Evolutionary conservation across 1,140 invertebrate genomes (phyloP), one percentile per base, ranked within the genome.

Genomic region (Trachelipus rathkii): DNA sequence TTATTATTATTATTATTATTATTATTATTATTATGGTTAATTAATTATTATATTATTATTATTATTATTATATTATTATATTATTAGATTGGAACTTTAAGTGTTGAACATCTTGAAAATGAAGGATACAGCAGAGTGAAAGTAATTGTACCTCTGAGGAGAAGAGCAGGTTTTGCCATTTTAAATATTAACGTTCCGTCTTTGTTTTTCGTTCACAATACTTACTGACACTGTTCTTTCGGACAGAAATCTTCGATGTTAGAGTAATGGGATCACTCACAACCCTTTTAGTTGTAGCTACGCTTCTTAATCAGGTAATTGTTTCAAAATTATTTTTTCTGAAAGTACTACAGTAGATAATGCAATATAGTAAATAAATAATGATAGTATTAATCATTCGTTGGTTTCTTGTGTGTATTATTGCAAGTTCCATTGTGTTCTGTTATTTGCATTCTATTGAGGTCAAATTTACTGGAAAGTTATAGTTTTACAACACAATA

Each of bases 201-300:
- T 10, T 13, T 66, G 73, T 50, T 23, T 50, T 50, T 74, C 46
- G 15, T n/a, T 74, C 10, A 15, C 24, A 13, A 44, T 43, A 46
- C 33, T 44, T 74, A 74, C 46, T 68, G 0, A 77, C 76, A 23
- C 72, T 77, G 24, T 77, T 77, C 76, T 77, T 77, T 19, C 10
- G 66, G 44, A 6, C 69, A 46, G 19, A 46, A 4, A 69, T 68
- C 72, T 77, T 77, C 76, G 71, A 72, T 10, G 76, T 67, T 15
- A 75, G 76, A 43, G 67, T 77, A 6, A 77, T 77, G 76, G 44
- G 45, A 21, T 45, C 70, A 13, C 45, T 74, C 0, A 72, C 71
- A 4, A 19, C 71, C 6, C 76, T 77, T 44, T 71, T 77, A 7
- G 71, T 77, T 15, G 44, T 77, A 44, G 70, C 76, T 44, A 77